These are phyloP conservation scores for Cygnus buccinator DNA, from an alignment of 2,113 vertebrate species.

Conservation along the genomic window DNA sequence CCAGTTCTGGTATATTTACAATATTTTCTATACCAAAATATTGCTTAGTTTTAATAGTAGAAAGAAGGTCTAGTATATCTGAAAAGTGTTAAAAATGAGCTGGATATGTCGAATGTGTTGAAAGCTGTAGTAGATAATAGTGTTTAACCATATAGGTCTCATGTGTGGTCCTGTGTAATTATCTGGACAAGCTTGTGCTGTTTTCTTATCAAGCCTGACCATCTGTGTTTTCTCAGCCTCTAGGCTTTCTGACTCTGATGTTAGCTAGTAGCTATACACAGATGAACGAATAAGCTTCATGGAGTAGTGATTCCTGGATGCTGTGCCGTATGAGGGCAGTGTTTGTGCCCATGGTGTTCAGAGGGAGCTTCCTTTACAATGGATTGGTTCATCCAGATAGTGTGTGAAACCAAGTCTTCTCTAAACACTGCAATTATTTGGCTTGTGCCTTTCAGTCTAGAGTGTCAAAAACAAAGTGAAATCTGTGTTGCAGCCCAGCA, in stretches of 20 bases:
- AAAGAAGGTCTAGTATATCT: not conserved
- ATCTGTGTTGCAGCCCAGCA: not conserved
- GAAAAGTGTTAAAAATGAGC: not conserved
- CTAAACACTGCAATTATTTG: not conserved
- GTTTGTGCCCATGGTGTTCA: not conserved
- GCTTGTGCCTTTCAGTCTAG: not conserved
- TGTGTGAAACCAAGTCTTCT: not conserved
- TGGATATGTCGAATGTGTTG: not conserved
- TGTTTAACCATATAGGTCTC: not conserved
- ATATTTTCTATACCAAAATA: not conserved
- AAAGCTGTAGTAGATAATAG: not conserved
- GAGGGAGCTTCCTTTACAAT: not conserved
- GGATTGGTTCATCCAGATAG: not conserved
- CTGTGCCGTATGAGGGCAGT: fast-evolving
- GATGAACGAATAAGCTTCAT: not conserved
- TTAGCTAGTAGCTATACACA: not conserved
- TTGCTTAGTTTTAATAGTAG: not conserved
- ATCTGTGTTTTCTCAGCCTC: not conserved
- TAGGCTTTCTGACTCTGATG: not conserved
- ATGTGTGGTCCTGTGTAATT: not conserved
- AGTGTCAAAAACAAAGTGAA: not conserved
- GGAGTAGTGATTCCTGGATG: not conserved
- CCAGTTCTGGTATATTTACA: not conserved
- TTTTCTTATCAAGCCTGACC: not conserved
- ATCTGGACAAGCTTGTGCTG: not conserved